Conservation (phyloP, 2,888 invertebrate genomes). For the Alcis repandata region DNA sequence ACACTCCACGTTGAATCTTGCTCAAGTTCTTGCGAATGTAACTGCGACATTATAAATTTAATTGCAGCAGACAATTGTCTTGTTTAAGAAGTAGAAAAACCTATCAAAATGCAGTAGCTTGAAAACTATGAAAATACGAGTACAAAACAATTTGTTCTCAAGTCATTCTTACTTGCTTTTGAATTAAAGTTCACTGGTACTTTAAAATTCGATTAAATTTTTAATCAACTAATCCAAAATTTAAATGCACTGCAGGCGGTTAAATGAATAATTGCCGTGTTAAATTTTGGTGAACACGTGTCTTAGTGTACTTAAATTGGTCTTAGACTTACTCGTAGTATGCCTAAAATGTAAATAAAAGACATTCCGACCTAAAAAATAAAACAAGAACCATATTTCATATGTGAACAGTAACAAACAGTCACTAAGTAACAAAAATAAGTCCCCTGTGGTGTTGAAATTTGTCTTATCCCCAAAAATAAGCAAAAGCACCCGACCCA, state of each 20-base stretch:
- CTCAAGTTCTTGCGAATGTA: no score
- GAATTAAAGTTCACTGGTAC: no score
- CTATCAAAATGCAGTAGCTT: neutral
- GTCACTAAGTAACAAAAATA: conserved; percentile 7
- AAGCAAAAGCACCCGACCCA: conserved; percentile 19
- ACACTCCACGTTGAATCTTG: neutral
- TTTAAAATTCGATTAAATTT: no score
- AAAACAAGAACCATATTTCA: neutral
- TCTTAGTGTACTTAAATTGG: no score
- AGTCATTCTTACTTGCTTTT: neutral
- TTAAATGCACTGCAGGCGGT: no score
- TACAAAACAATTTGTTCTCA: neutral
- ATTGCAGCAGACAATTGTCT: neutral
- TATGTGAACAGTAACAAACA: neutral
- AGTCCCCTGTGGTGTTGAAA: conserved; percentile 7
- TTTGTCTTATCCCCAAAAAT: neutral
- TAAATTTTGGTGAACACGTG: no score
- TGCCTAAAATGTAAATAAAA: no score
- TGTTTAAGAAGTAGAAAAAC: neutral
- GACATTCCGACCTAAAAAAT: neutral
- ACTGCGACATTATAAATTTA: neutral
- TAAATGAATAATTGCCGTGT: no score
- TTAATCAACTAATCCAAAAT: no score
- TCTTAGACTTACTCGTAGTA: no score
- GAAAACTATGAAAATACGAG: neutral